These are phyloP conservation scores for Orthonyx spaldingii DNA, from an alignment of 2,113 vertebrate species.

Conservation along the genomic window DNA sequence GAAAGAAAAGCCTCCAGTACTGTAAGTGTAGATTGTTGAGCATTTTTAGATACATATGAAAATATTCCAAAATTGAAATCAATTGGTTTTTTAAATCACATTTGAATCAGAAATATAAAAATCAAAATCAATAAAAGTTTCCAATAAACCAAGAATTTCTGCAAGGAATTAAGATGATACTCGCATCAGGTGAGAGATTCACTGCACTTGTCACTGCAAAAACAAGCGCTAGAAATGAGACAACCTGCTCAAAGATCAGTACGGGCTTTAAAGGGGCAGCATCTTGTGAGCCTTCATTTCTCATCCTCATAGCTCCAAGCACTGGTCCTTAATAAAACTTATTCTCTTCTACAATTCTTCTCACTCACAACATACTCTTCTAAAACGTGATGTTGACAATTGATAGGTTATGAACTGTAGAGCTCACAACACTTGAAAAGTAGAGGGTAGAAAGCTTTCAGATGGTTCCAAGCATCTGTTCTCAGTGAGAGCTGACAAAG, in stretches of 20 bases:
- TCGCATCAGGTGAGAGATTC: not conserved
- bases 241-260: not conserved
- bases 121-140: not conserved
- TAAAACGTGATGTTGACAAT: not conserved
- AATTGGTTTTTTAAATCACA: not conserved
- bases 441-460: not conserved
- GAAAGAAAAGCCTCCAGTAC: not conserved
- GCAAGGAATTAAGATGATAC: not conserved
- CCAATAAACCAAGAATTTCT: not conserved
- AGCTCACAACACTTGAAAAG: not conserved
- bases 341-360: not conserved
- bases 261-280: not conserved
- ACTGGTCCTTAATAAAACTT: not conserved
- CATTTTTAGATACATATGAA: not conserved
- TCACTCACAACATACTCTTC: not conserved
- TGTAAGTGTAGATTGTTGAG: not conserved
- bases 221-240: not conserved
- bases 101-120: not conserved
- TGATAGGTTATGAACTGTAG: not conserved
- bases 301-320: not conserved
- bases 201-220: not conserved
- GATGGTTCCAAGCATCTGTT: not conserved
- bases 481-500: not conserved
- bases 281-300: not conserved
- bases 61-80: not conserved